Evolutionary conservation across 2,888 invertebrate genomes (phyloP), one percentile per base, ranked within the genome.

Genomic region (Sericinus montela): DNA sequence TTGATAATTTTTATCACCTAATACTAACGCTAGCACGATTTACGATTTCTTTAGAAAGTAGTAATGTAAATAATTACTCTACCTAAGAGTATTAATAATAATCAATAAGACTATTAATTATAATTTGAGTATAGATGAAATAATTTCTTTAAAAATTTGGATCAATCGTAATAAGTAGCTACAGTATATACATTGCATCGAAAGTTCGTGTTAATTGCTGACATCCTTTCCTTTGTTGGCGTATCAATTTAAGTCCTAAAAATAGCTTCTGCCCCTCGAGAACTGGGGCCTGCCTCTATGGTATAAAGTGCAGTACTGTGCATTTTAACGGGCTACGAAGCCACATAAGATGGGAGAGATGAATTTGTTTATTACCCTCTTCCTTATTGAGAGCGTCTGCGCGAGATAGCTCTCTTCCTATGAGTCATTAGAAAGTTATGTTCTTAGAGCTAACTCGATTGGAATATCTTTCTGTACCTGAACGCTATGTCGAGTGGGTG

Each of bases 281-380:
- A 60, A 64, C 71, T 65, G 72, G n/a, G 66, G 68, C 61, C 70
- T 64, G 65, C 47, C 68, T 67, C 72, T 72, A 75, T 75, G 72
- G 79, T 72, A 83, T 82, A 80, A 77, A 86, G 82, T 84, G 83
- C 85, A 87, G 81, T 80, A 86, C 87, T 87, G 86, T 87, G 85
- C 86, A 80, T 81, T 85, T 84, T 84, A 87, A 86, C 83, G 75
- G 75, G 65, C 79, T 63, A 67, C 69, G 75, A 76, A 81, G 84
- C 82, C 77, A 77, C 84, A 80, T 81, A 84, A 86, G 87, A 85
- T 80, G 81, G 74, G 75, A 81, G 86, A 86, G 86, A 85, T 86
- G 88, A 86, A 85, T 87, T 87, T 84, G 85, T 87, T 88, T 87
- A 88, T 88, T 88, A 79, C 84, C 80, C 82, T 80, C 87, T 87